Percentiles rank a stretch among this genome's conserved stretches.
These are phyloP conservation scores for Chiloscyllium plagiosum DNA, from an alignment of 2,113 vertebrate genomes.

Conservation along the genomic window DNA sequence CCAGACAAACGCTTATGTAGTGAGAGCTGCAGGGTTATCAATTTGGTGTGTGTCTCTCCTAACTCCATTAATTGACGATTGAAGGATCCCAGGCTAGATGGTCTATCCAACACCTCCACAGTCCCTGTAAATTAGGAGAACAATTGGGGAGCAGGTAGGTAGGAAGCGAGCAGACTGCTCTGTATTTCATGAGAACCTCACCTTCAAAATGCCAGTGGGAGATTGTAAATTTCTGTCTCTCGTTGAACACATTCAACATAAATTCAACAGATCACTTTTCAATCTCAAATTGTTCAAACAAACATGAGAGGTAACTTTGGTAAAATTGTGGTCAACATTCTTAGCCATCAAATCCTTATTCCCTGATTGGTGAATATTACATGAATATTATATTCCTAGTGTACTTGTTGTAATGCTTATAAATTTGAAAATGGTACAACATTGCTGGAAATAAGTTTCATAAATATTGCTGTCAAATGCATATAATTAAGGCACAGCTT, in stretches of 20 bases:
- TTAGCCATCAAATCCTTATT: slow-evolving; percentile 42
- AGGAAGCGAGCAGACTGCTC: not conserved
- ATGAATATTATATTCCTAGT: not conserved
- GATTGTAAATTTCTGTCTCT: not conserved
- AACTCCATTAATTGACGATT: not conserved
- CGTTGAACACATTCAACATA: not conserved
- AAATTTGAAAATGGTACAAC: not conserved
- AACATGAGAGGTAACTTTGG: slow-evolving; percentile 44
- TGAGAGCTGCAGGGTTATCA: not conserved
- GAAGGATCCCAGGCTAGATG: not conserved
- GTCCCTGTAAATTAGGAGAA: not conserved
- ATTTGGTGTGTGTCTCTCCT: not conserved
- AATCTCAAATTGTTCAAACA: slow-evolving; percentile 44
- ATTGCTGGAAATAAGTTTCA: not conserved
- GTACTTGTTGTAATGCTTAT: not conserved
- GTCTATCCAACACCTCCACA: not conserved
- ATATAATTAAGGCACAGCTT: not conserved
- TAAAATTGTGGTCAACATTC: slow-evolving; percentile 43
- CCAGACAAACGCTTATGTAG: not conserved
- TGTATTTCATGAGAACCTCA: not conserved
- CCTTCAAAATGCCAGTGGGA: not conserved
- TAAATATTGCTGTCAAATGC: not conserved
- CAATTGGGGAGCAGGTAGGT: not conserved
- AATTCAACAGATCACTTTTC: slow-evolving; percentile 29
- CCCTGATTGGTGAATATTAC: not conserved